phyloP scores from a whole-genome alignment of 1,140 invertebrate genomes.

The Leptinotarsa texana region DNA sequence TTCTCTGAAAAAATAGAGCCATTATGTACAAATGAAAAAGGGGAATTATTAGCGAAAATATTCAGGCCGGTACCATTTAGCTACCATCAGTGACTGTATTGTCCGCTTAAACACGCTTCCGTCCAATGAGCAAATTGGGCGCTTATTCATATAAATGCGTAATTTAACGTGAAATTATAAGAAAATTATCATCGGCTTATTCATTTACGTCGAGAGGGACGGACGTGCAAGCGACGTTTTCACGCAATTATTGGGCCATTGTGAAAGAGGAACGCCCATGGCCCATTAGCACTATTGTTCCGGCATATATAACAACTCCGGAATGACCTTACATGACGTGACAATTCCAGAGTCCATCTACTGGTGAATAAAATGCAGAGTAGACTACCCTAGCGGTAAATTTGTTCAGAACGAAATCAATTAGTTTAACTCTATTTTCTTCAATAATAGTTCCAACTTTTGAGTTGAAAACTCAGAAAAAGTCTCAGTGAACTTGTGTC shows the following conservation, averaged over 20 bases:
- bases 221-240: conserved; percentile 17
- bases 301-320: conserved; percentile 8
- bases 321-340: conserved; percentile 12
- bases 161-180: conserved; percentile 25
- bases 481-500: no score
- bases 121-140: conserved; percentile 11
- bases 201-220: conserved; percentile 15
- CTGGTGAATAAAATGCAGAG: background rate
- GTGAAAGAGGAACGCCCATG: conserved; percentile 17
- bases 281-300: conserved; percentile 20
- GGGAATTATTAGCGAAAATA: no score
- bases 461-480: no score
- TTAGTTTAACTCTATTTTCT: no score
- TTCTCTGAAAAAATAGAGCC: no score
- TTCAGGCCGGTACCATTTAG: background rate
- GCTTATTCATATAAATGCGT: conserved; percentile 19
- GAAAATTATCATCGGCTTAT: conserved; percentile 23
- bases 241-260: conserved; percentile 20
- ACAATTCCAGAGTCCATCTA: background rate
- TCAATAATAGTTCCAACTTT: no score
- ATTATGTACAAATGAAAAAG: no score
- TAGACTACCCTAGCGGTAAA: no score
- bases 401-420: no score
- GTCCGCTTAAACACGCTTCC: background rate
- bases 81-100: background rate